Percentiles rank a stretch among this genome's conserved stretches.
These are phyloP conservation scores for Oscheius onirici DNA, from an alignment of 2,888 invertebrate species.

Conservation along the genomic window DNA sequence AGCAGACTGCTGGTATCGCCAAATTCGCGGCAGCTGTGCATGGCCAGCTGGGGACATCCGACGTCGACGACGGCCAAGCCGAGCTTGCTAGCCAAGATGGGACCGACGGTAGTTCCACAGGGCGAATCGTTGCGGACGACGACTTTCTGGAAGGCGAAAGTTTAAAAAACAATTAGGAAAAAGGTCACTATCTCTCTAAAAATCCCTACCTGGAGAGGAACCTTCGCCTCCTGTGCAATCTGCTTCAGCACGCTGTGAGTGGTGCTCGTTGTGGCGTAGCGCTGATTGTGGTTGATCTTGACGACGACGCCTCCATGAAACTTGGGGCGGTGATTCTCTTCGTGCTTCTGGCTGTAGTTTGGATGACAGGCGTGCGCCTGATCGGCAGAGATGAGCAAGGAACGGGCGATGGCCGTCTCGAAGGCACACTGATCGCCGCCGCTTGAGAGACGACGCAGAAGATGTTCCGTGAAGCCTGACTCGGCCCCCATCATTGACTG, in stretches of 20 bases:
- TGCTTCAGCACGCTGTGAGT: conserved; percentile 74
- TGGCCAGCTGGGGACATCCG: conserved; percentile 74
- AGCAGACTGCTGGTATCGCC: conserved; percentile 73
- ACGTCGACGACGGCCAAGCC: conserved; percentile 75
- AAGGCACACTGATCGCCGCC: conserved; percentile 54
- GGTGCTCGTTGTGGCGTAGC: conserved; percentile 75
- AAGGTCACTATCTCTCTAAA: not conserved
- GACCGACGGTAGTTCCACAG: conserved; percentile 76
- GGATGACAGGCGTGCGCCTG: conserved; percentile 73
- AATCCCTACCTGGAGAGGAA: conserved; percentile 73
- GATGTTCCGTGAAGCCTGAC: conserved; percentile 73
- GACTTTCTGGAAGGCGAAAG: conserved; percentile 74
- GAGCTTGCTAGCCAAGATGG: conserved; percentile 74
- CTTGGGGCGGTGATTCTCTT: conserved; percentile 68
- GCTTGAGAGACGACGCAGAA: conserved; percentile 71
- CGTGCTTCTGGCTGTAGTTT: conserved; percentile 73
- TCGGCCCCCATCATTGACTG: conserved; percentile 74
- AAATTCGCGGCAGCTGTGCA: conserved; percentile 76
- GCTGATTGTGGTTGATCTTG: conserved; percentile 74
- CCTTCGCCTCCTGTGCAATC: conserved; percentile 72
- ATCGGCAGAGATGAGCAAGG: conserved; percentile 73
- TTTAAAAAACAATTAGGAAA: too few relatives aligned
- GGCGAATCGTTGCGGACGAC: conserved; percentile 75
- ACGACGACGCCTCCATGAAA: conserved; percentile 68
- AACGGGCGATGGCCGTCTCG: conserved; percentile 72